Evolutionary conservation across 2,113 vertebrate species (phyloP), one percentile per base, ranked within the genome.

Genomic region (Marmota flaviventris): DNA sequence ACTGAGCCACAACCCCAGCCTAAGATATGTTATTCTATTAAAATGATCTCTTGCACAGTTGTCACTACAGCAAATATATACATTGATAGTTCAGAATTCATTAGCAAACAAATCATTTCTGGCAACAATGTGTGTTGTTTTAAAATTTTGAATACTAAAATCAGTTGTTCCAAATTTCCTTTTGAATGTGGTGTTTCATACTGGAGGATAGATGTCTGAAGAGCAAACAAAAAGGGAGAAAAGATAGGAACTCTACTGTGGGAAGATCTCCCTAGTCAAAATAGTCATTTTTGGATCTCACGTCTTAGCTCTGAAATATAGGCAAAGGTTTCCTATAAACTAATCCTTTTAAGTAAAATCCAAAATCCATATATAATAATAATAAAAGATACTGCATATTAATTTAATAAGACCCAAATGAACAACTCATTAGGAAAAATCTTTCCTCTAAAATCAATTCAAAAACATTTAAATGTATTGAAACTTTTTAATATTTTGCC

Each of bases 91-190:
- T 90, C 39, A 29, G 83, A 89, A 67, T 70, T 85, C 27, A 79
- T 83, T 91, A 94, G 81, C 48, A 58, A 90, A 84, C 32, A 83
- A 51, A 82, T 76, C 20, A 89, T 77, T 94, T 89, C 76, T 92
- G 51, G 29, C 70, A 81, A 45, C 67, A 83, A 51, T 84, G 17
- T 72, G 10, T 61, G 67, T 53, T 61, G 67, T 53, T 94, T 72
- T 79, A 87, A 92, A 84, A 92, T 86, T 90, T 72, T 79, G 32
- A 85, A 76, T 89, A 95, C 27, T 94, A 88, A 93, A 37, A 85
- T 85, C n/a, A 72, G 37, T 85, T 90, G 53, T 89, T 90, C 78
- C 7, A 90, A 85, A 79, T 81, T 95, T 93, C 67, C 7, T 58
- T 58, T 61, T 34, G 17, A 90, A 90, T 56, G n/a, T 84, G 18